These are phyloP conservation scores for Hafferia zeledoni DNA, from an alignment of 2,797 vertebrate genomes.

Conservation along the genomic window DNA sequence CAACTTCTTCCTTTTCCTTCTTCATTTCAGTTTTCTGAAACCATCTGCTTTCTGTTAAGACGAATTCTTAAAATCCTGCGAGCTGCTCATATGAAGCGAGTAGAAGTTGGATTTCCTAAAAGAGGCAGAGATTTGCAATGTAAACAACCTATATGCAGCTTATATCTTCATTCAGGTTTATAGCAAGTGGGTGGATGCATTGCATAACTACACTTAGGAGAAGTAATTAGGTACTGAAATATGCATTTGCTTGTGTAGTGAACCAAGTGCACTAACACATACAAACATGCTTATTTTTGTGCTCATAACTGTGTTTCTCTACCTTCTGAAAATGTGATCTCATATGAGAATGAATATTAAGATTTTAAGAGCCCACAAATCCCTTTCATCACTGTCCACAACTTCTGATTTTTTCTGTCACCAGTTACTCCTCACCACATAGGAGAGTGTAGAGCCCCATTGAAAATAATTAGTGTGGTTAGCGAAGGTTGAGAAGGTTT, in stretches of 20 bases:
- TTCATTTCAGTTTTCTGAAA: slow-evolving; percentile 57
- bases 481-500: neutral
- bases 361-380: neutral
- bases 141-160: slow-evolving; percentile 49
- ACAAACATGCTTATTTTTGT: neutral
- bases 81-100: slow-evolving; percentile 42
- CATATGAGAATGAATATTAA: neutral
- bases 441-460: neutral
- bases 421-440: neutral
- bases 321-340: neutral
- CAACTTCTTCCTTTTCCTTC: slow-evolving; percentile 12
- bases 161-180: slow-evolving; percentile 64
- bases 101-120: slow-evolving; percentile 48
- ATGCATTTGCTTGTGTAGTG: neutral
- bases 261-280: neutral
- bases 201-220: slow-evolving; percentile 34
- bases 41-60: slow-evolving; percentile 66
- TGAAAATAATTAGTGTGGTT: neutral
- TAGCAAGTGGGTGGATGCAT: slow-evolving; percentile 14
- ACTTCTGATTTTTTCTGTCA: neutral
- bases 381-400: neutral
- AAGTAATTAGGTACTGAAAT: slow-evolving; percentile 26
- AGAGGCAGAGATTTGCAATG: slow-evolving; percentile 44
- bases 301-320: neutral
- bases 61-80: slow-evolving; percentile 44